Evolutionary conservation across 1,140 invertebrate species (phyloP).

Genomic region (Adelges cooleyi): DNA sequence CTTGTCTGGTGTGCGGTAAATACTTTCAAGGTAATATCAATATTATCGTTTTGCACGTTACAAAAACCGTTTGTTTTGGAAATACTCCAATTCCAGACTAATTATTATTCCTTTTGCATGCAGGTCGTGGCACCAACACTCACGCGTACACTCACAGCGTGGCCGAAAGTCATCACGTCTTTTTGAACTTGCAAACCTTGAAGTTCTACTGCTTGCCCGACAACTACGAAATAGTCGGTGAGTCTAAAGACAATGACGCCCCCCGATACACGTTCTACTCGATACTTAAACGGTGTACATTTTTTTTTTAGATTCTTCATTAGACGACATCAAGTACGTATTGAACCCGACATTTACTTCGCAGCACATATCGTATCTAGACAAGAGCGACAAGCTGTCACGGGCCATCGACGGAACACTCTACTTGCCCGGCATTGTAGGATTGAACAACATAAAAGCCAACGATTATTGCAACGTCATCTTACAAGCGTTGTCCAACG

Average conservation of each 20-base stretch:
- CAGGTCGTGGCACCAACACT: slow-evolving; percentile 92
- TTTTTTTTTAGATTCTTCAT: slow-evolving; percentile 68
- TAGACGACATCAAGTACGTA: slow-evolving; percentile 99
- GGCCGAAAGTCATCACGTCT: slow-evolving; percentile 94
- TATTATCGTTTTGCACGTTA: neutral
- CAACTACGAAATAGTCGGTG: slow-evolving; percentile 98
- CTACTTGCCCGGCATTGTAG: slow-evolving; percentile 92
- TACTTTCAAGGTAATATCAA: slow-evolving; percentile 74
- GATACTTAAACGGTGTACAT: too few relatives aligned
- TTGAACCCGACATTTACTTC: slow-evolving; percentile 91
- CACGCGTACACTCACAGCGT: slow-evolving; percentile 99
- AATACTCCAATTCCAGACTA: neutral
- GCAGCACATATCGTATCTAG: slow-evolving; percentile 67
- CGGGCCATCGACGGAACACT: slow-evolving; percentile 93
- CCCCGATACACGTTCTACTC: too few relatives aligned
- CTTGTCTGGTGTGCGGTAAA: slow-evolving; percentile 98
- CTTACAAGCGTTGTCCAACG: slow-evolving; percentile 80
- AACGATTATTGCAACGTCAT: slow-evolving; percentile 99
- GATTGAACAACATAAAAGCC: slow-evolving; percentile 97
- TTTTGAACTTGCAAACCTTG: slow-evolving; percentile 90
- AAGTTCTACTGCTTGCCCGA: slow-evolving; percentile 99
- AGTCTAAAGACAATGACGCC: slow-evolving; percentile 33
- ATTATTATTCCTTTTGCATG: slow-evolving; percentile 13
- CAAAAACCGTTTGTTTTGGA: neutral
- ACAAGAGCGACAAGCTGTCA: slow-evolving; percentile 73